Base-by-base conservation (phyloP, 2,797 vertebrate genomes). In the Uromys caudimaculatus region DNA sequence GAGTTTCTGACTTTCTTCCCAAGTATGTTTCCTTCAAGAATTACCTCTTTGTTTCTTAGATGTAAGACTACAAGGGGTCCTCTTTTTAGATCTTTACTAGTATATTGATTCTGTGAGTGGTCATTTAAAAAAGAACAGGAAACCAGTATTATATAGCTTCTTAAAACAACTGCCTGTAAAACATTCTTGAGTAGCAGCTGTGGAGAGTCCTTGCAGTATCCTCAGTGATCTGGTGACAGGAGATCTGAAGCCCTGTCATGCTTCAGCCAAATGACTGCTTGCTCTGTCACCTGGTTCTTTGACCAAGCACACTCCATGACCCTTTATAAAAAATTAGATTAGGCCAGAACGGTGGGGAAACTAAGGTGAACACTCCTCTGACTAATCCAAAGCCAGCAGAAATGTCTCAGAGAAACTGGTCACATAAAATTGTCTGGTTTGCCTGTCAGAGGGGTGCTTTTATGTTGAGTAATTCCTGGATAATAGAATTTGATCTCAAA, bases 121-220 rank as follows among this genome's bases (percentile, higher is more conserved):
- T 3, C 32, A 13, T 44, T 29, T 29, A 7, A 16, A 89, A 24
- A 75, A 76, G 35, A 6, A 84, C 93, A 69, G 90, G 29, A 78
- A 88, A 73, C 17, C 67, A 77, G 85, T 35, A 71, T 90, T 96
- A 95, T 23, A 4, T 89, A 89, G 60, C 52, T 89, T 89, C 50
- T 89, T 62, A 95, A 89, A 90, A 76, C 41, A 35, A 17, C 73
- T 86, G 41, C 58, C 90, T 94, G 35, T 35, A 14, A 73, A 77
- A 76, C 73, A 56, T n/a, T 21, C 44, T 6, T 27, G 67, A 64
- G n/a, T 62, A 35, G 54, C 9, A 56, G 24, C 5, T 2, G 24
- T 5, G 78, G 12, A 60, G 76, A 29, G 9, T 1, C n/a, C 67
- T 56, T 2, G 52, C 60, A 6, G 50, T 5, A 41, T 6, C 10